Evolutionary conservation across 2,888 invertebrate genomes (phyloP).

Genomic region (Amphiduros pacificus): DNA sequence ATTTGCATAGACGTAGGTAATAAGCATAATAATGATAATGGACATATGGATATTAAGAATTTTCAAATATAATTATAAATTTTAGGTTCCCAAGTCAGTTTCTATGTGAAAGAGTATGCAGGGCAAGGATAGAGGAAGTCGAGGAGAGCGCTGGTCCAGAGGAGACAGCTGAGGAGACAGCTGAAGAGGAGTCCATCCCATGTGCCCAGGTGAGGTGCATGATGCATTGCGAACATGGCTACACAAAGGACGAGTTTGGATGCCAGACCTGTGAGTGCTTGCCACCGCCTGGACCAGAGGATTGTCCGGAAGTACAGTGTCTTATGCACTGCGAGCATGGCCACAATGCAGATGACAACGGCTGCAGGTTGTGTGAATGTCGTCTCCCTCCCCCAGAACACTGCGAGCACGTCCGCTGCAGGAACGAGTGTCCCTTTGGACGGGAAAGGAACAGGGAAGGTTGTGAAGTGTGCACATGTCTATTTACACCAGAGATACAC

Average conservation of each 20-base stretch:
- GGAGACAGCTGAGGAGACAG: too few species aligned
- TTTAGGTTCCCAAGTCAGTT: too few species aligned
- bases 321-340: constrained; percentile 1
- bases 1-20: background rate
- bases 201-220: background rate
- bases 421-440: constrained; percentile 11
- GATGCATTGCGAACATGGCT: constrained; percentile 2
- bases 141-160: too few species aligned
- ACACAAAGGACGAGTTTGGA: background rate
- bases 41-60: too few species aligned
- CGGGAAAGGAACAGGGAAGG: background rate
- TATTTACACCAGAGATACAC: background rate
- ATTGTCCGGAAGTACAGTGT: background rate
- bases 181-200: too few species aligned
- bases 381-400: background rate
- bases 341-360: background rate
- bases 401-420: background rate
- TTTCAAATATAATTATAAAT: too few species aligned
- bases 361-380: constrained; percentile 11
- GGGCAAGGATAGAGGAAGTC: too few species aligned
- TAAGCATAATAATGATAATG: background rate
- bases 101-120: too few species aligned
- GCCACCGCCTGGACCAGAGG: too few species aligned
- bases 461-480: constrained; percentile 9
- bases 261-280: constrained; percentile 14